phyloP scores from a whole-genome alignment of 2,797 vertebrate species.

The Myripristis murdjan region DNA sequence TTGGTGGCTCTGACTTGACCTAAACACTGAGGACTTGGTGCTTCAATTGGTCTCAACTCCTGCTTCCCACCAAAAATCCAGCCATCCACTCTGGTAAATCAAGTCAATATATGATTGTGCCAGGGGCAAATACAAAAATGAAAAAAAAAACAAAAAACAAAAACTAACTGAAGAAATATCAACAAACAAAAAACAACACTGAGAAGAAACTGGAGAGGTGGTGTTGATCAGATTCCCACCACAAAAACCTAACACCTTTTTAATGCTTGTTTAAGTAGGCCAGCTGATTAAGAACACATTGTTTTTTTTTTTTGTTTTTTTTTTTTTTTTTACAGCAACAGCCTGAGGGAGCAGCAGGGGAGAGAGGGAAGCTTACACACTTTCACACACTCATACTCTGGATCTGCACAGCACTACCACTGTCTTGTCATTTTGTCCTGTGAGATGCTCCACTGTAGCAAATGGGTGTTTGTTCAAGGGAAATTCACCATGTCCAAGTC shows the following conservation, averaged over 20 bases:
- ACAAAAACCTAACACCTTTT: constrained; percentile 21
- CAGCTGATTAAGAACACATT: constrained; percentile 3
- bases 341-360: constrained; percentile 13
- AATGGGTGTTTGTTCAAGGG: not conserved
- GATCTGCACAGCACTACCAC: not conserved
- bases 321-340: constrained; percentile 8
- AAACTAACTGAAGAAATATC: no score
- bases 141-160: no score
- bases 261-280: constrained; percentile 12
- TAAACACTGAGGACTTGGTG: no score
- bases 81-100: no score
- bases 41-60: no score
- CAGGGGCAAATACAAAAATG: no score
- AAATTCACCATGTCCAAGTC: no score
- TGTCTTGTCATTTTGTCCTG: not conserved
- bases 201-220: not conserved
- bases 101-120: no score
- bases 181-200: no score
- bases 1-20: no score
- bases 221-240: not conserved
- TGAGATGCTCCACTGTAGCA: not conserved
- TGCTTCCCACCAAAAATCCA: no score
- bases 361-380: constrained; percentile 3
- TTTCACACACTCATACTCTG: constrained; percentile 8
- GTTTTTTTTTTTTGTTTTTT: constrained; percentile 20